Percentiles rank a stretch among this genome's conserved stretches.
Evolutionary conservation across 2,888 invertebrate species (phyloP).

Genomic region (Cosmopolites sordidus): DNA sequence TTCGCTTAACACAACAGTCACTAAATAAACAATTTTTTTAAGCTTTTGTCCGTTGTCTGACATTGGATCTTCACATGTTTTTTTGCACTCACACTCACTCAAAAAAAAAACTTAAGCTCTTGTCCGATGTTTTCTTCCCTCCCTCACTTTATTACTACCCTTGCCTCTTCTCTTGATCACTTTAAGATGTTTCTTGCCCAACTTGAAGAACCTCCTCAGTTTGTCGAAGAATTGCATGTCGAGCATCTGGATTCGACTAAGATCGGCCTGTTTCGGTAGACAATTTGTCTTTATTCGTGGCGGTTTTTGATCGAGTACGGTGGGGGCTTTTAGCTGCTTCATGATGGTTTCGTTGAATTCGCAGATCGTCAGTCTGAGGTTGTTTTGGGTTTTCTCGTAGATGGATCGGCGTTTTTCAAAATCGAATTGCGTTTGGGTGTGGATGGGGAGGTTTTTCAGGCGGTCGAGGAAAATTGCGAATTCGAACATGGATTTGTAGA

Average conservation of each 20-base stretch:
- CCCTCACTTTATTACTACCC: neutral
- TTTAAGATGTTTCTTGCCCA: constrained; percentile 40
- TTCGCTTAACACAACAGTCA: too few relatives aligned
- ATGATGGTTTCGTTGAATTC: constrained; percentile 56
- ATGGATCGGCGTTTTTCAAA: constrained; percentile 45
- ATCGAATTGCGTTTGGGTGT: constrained; percentile 39
- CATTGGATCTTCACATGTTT: too few relatives aligned
- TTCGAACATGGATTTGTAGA: constrained; percentile 54
- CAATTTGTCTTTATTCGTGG: constrained; percentile 43
- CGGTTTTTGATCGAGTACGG: constrained; percentile 41
- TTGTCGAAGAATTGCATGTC: constrained; percentile 60
- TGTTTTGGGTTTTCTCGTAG: constrained; percentile 47
- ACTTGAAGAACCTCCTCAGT: constrained; percentile 54
- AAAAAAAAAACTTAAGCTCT: too few relatives aligned
- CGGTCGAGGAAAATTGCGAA: constrained; percentile 52
- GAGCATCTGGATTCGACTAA: constrained; percentile 55
- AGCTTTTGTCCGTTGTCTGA: too few relatives aligned
- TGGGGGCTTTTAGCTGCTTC: constrained; percentile 48
- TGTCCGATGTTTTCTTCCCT: neutral
- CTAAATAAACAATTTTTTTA: too few relatives aligned
- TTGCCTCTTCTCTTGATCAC: neutral
- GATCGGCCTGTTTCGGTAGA: constrained; percentile 44
- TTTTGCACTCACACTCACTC: neutral
- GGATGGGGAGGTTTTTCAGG: constrained; percentile 46
- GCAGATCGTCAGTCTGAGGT: constrained; percentile 53